Conservation (phyloP, 2,888 invertebrate species). For the Dasypolia templi region DNA sequence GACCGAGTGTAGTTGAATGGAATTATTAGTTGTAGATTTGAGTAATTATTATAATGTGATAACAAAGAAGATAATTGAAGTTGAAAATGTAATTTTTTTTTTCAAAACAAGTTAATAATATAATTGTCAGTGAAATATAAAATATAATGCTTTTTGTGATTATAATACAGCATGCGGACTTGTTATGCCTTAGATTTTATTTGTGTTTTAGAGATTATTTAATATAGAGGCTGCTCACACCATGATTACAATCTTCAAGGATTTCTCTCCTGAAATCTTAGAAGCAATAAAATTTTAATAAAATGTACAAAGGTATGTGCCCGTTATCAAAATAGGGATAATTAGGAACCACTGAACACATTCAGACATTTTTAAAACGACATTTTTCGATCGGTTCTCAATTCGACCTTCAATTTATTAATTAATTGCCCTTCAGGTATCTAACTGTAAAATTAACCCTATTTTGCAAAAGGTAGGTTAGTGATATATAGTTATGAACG, state of each 20-base stretch:
- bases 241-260: conserved; percentile 41
- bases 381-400: background rate
- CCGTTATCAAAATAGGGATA: conserved; percentile 26
- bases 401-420: background rate
- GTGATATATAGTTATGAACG: background rate
- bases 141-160: conserved; percentile 28
- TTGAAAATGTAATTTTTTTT: background rate
- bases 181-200: conserved; percentile 55
- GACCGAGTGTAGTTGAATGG: background rate
- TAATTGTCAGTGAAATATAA: conserved; percentile 38
- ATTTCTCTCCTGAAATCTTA: conserved; percentile 47
- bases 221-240: conserved; percentile 58
- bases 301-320: conserved; percentile 10
- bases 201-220: conserved; percentile 53
- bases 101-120: conserved; percentile 14
- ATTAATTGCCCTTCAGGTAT: background rate
- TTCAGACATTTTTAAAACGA: background rate
- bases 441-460: conserved; percentile 3
- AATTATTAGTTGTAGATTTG: conserved; percentile 3
- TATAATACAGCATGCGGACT: conserved; percentile 71
- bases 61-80: conserved; percentile 1
- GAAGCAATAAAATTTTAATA: conserved; percentile 34
- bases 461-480: background rate
- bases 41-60: conserved; percentile 2
- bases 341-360: conserved; percentile 1